Conservation (phyloP, 2,113 vertebrate genomes). For the Mesitornis unicolor region DNA sequence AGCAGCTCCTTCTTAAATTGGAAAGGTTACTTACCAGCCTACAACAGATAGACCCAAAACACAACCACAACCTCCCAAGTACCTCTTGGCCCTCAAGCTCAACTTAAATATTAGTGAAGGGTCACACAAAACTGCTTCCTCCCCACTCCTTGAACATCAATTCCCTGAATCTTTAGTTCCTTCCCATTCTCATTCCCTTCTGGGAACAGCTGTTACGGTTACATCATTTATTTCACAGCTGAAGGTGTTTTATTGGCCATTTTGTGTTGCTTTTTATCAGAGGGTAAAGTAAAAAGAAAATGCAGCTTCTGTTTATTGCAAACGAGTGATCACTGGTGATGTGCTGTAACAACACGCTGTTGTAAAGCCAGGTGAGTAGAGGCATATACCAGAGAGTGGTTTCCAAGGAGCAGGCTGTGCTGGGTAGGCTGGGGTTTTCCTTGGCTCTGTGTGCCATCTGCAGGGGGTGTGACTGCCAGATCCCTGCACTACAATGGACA, state of each 20-base stretch:
- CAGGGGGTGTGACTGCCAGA: accelerated
- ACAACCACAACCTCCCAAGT: neutral
- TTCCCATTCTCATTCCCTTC: neutral
- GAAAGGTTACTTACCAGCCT: neutral
- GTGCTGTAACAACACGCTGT: accelerated
- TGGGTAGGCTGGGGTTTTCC: neutral
- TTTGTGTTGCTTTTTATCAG: neutral
- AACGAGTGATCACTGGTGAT: neutral
- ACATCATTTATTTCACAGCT: neutral
- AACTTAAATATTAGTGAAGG: neutral
- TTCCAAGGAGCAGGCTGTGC: neutral
- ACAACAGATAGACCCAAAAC: neutral
- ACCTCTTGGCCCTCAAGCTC: accelerated
- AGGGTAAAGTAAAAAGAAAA: neutral
- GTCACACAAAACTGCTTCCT: neutral
- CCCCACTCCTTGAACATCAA: neutral
- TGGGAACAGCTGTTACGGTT: neutral
- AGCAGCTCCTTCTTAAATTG: accelerated
- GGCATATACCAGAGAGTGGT: accelerated
- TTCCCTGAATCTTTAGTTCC: neutral
- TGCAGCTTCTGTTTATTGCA: neutral
- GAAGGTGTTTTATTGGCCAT: neutral
- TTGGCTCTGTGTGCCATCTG: neutral
- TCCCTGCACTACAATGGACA: no score
- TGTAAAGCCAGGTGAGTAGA: neutral